A percentile compares a stretch with the other conserved stretches of the same genome.
Conservation (phyloP, 2,888 invertebrate genomes). For the Ctenicera cuprea region DNA sequence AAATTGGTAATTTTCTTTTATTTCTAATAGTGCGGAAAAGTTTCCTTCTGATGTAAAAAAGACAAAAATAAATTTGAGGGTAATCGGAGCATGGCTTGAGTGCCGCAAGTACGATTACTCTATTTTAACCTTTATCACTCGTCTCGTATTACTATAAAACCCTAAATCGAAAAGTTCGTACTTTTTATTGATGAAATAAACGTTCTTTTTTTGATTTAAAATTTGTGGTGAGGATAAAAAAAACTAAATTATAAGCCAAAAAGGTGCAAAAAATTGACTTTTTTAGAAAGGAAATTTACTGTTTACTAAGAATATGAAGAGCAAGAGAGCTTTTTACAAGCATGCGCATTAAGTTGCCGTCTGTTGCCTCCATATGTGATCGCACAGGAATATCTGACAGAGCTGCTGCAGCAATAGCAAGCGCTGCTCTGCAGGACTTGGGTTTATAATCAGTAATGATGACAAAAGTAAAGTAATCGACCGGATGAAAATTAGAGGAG, state of each 20-base stretch:
- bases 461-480: constrained; percentile 55
- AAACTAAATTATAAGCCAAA: too few species aligned
- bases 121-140: not conserved
- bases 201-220: too few species aligned
- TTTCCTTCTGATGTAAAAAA: not conserved
- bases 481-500: constrained; percentile 56
- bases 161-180: too few species aligned
- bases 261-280: too few species aligned
- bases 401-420: constrained; percentile 54
- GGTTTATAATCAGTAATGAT: constrained; percentile 52
- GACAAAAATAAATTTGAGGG: not conserved
- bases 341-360: constrained; percentile 5
- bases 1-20: not conserved
- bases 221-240: too few species aligned
- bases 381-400: constrained; percentile 53
- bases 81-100: not conserved
- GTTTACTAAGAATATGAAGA: not conserved
- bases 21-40: constrained; percentile 4
- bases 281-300: not conserved
- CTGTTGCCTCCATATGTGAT: constrained; percentile 32
- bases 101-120: not conserved
- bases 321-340: not conserved
- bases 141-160: not conserved
- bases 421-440: constrained; percentile 53
- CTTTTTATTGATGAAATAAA: too few species aligned